phyloP scores from a whole-genome alignment of 1,140 invertebrate genomes.

The Nasonia vitripennis region DNA sequence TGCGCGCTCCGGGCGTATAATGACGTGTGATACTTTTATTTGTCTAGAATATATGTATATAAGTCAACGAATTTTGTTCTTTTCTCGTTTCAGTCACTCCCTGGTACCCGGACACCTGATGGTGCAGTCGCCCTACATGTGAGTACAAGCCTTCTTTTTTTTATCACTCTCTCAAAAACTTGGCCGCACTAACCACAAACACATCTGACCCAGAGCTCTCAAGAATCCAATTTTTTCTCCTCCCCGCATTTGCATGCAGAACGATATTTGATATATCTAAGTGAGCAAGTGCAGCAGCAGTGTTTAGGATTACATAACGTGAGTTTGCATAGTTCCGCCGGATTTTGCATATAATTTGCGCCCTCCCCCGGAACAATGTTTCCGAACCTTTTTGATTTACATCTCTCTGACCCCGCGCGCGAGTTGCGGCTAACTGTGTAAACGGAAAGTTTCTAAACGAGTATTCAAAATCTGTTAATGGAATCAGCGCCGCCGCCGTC shows the following conservation, averaged over 20 bases:
- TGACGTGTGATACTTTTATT: slow-evolving; percentile 3
- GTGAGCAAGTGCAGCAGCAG: neutral
- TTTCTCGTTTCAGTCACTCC: slow-evolving; percentile 50
- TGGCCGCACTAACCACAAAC: neutral
- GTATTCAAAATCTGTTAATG: slow-evolving; percentile 48
- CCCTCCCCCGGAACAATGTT: slow-evolving; percentile 32
- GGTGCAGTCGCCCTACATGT: slow-evolving; percentile 52
- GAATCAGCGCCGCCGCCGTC: neutral
- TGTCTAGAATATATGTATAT: neutral
- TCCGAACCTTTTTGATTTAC: slow-evolving; percentile 45
- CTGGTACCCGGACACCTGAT: slow-evolving; percentile 51
- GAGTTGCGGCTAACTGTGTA: slow-evolving; percentile 30
- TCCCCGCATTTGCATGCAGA: slow-evolving; percentile 40
- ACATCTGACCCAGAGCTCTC: neutral
- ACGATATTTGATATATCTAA: slow-evolving; percentile 38
- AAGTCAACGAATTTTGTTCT: neutral
- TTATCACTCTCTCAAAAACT: neutral
- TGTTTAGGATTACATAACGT: slow-evolving; percentile 38
- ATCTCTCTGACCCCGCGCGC: neutral
- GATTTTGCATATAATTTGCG: slow-evolving; percentile 46
- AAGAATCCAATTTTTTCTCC: neutral
- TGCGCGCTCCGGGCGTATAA: neutral
- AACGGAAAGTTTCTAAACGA: slow-evolving; percentile 44
- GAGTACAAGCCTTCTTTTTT: slow-evolving; percentile 30
- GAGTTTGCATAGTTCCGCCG: slow-evolving; percentile 48